Base-by-base conservation (phyloP, 2,888 invertebrate genomes). In the Prosopocoilus inquinatus region DNA sequence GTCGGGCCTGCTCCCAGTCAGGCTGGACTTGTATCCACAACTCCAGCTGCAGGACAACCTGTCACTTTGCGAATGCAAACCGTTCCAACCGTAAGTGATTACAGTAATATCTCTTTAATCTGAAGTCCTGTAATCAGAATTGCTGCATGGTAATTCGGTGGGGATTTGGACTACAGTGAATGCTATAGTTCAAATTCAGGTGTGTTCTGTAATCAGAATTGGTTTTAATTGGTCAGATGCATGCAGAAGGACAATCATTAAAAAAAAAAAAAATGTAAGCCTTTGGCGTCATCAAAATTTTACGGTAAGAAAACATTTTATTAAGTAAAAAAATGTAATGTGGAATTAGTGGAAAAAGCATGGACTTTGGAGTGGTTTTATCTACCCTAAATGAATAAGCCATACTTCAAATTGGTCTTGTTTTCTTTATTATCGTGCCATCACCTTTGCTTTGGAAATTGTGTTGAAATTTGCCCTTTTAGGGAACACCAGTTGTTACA, bases 1-100 rank as follows among this genome's bases (percentile, higher is more conserved):
- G 91, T 94, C 70, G 91, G 91, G 64, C 90, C 91, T 66, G 88
- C 91, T 62, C 86, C 91, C 56, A 81, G 85, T 66, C 73, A 77
- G 8, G 72, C 78, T 36, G 78, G 80, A 51, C 63, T 75, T 43
- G 79, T 78, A 67, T 77, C 74, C 8, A 80, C 84, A 71, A 80
- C 82, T 74, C 81, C 83, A 67, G 84, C 81, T 73, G 78, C 64
- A 32, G 77, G 78, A 64, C 75, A 84, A 73, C 87, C 87, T 75
- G 85, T 89, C 75, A 89, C 84, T 50, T 84, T 91, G 80, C 87
- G 93, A 75, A 86, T 93, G 79, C 91, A 92, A 80, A 88, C 92
- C 72, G 88, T 92, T 79, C 88, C 90, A 79, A 86, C 90, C 81
- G 90, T 91, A 86, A 89, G 89, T 89, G 86, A 47, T 28, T 11